A percentile compares a stretch with the other conserved stretches of the same genome.
phyloP scores from a whole-genome alignment of 2,797 vertebrate species.

The Acipenser transmontanus region DNA sequence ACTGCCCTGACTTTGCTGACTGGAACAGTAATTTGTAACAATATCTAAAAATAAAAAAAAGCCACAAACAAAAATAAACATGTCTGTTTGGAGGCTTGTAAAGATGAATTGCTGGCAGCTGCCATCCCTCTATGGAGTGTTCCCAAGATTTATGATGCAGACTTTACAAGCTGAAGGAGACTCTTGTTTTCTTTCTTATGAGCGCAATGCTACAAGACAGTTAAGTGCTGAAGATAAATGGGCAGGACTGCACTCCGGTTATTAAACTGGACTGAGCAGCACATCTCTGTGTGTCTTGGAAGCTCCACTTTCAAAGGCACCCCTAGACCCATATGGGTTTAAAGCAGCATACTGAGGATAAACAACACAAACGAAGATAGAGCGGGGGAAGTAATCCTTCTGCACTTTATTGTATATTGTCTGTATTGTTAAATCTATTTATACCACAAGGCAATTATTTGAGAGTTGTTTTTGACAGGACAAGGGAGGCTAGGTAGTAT shows the following conservation, averaged over 20 bases:
- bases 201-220: not conserved
- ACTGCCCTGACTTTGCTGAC: conserved; percentile 12
- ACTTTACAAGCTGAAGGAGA: conserved; percentile 40
- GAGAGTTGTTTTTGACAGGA: too few relatives aligned
- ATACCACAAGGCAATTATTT: too few relatives aligned
- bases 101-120: conserved; percentile 48
- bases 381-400: too few relatives aligned
- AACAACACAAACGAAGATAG: too few relatives aligned
- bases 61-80: conserved; percentile 58
- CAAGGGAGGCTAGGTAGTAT: too few relatives aligned
- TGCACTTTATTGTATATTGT: too few relatives aligned
- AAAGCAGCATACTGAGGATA: too few relatives aligned
- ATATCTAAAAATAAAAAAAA: conserved; percentile 21
- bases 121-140: conserved; percentile 37
- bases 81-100: conserved; percentile 26
- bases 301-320: not conserved
- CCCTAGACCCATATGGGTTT: not conserved
- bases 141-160: conserved; percentile 43
- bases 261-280: not conserved
- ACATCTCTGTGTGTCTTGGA: not conserved
- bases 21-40: conserved; percentile 15
- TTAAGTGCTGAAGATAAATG: not conserved
- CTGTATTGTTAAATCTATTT: too few relatives aligned
- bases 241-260: not conserved
- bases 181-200: conserved; percentile 32